These are phyloP conservation scores for Scaptomyza parva DNA, from an alignment of 2,888 invertebrate genomes.

Conservation along the genomic window DNA sequence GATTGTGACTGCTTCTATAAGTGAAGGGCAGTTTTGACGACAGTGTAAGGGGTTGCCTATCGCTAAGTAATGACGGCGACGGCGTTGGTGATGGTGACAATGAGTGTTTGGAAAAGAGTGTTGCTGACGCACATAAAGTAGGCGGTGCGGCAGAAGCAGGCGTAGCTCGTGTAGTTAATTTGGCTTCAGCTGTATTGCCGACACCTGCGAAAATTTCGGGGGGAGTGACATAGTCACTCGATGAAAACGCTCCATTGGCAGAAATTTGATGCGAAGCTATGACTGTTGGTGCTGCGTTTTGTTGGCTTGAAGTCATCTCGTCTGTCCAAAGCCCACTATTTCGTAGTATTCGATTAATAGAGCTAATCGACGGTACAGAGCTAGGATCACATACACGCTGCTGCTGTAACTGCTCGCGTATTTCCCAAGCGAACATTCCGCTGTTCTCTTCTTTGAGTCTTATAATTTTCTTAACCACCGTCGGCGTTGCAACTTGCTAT, in stretches of 20 bases:
- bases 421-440: constrained; percentile 99
- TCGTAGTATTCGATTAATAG: constrained; percentile 96
- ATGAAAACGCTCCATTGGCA: constrained; percentile 16
- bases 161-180: constrained; percentile 27
- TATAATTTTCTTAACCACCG: constrained; percentile 97
- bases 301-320: constrained; percentile 85
- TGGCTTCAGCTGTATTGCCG: constrained; percentile 11
- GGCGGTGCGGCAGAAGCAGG: constrained; percentile 39
- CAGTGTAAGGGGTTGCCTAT: constrained; percentile 79
- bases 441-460: constrained; percentile 97
- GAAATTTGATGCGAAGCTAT: constrained; percentile 60
- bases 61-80: constrained; percentile 28
- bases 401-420: constrained; percentile 94
- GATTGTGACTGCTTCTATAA: constrained; percentile 24
- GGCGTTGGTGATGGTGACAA: background rate
- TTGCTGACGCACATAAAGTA: constrained; percentile 27
- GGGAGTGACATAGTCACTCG: constrained; percentile 43
- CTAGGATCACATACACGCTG: constrained; percentile 96
- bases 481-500: constrained; percentile 98
- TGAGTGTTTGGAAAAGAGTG: constrained; percentile 48
- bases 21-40: constrained; percentile 78
- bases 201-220: constrained; percentile 52
- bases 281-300: constrained; percentile 82
- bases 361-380: constrained; percentile 96
- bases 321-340: constrained; percentile 94